These are phyloP conservation scores for Hartigia nigra DNA, from an alignment of 2,888 invertebrate species.

Conservation along the genomic window DNA sequence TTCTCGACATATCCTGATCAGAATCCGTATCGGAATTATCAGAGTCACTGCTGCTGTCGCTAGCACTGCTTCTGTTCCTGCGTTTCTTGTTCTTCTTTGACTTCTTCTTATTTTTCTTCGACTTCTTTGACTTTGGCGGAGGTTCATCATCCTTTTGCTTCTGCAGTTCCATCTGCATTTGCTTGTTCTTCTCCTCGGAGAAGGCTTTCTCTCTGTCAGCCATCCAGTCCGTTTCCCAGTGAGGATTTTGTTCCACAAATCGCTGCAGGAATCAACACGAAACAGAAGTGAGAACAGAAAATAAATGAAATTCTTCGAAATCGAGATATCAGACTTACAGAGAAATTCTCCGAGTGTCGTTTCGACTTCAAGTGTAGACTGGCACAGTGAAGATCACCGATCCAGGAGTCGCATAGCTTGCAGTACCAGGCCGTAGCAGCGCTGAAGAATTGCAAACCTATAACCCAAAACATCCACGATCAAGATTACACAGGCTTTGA, in stretches of 20 bases:
- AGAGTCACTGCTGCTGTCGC: slow-evolving; percentile 61
- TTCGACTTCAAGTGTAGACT: slow-evolving; percentile 86
- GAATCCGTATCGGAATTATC: slow-evolving; percentile 66
- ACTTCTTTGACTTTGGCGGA: slow-evolving; percentile 69
- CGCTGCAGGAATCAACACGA: slow-evolving; percentile 68
- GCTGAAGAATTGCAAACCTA: slow-evolving; percentile 88
- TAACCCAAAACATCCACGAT: slow-evolving; percentile 52
- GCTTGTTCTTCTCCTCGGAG: slow-evolving; percentile 61
- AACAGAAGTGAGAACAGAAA: not conserved
- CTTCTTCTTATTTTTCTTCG: slow-evolving; percentile 70
- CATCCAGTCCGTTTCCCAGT: slow-evolving; percentile 90
- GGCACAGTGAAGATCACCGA: slow-evolving; percentile 89
- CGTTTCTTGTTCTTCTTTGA: slow-evolving; percentile 68
- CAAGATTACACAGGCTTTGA: slow-evolving; percentile 47
- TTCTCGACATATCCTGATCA: slow-evolving; percentile 69
- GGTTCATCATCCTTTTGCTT: slow-evolving; percentile 72
- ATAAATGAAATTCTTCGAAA: not conserved
- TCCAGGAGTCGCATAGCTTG: slow-evolving; percentile 87
- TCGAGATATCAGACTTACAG: slow-evolving; percentile 70
- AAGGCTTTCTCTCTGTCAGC: slow-evolving; percentile 81
- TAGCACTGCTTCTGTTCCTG: slow-evolving; percentile 65
- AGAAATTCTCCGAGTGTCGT: slow-evolving; percentile 82
- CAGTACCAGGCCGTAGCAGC: slow-evolving; percentile 92
- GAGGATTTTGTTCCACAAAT: slow-evolving; percentile 85
- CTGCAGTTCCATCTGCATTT: slow-evolving; percentile 63